Conservation (phyloP, 2,797 vertebrate genomes). For the Lacerta bilineata region DNA sequence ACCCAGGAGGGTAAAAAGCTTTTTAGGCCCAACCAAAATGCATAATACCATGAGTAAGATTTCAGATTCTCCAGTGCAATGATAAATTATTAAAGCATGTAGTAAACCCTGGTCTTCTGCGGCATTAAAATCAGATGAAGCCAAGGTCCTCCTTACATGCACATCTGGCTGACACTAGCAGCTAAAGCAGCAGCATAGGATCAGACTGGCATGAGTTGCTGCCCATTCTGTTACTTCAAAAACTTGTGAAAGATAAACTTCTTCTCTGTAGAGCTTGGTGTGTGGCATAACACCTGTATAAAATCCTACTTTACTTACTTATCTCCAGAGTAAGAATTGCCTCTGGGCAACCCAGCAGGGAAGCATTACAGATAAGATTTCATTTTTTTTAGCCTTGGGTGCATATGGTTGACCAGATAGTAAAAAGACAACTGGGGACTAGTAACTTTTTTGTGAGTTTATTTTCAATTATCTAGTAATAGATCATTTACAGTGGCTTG, state of each 20-base stretch:
- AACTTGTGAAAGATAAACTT: neutral
- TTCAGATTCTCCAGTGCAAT: neutral
- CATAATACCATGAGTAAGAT: too few relatives aligned
- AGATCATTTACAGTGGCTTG: neutral
- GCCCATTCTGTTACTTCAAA: neutral
- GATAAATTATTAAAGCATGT: neutral
- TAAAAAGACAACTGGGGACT: neutral
- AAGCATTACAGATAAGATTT: neutral
- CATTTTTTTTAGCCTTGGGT: too few relatives aligned
- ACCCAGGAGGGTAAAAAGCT: too few relatives aligned
- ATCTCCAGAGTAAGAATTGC: neutral
- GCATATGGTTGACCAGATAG: neutral
- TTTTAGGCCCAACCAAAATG: too few relatives aligned
- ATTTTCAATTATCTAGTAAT: neutral
- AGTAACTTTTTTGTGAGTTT: neutral
- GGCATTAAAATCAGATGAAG: conserved; percentile 6
- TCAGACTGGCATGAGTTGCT: neutral
- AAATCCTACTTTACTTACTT: neutral
- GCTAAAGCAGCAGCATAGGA: neutral
- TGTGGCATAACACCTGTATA: neutral
- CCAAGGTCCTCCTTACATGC: neutral
- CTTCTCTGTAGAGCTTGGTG: neutral
- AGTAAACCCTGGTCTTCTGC: neutral
- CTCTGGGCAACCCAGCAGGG: neutral
- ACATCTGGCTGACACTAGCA: neutral